Base-by-base conservation (phyloP, 2,797 vertebrate species). In the Streptopelia turtur region DNA sequence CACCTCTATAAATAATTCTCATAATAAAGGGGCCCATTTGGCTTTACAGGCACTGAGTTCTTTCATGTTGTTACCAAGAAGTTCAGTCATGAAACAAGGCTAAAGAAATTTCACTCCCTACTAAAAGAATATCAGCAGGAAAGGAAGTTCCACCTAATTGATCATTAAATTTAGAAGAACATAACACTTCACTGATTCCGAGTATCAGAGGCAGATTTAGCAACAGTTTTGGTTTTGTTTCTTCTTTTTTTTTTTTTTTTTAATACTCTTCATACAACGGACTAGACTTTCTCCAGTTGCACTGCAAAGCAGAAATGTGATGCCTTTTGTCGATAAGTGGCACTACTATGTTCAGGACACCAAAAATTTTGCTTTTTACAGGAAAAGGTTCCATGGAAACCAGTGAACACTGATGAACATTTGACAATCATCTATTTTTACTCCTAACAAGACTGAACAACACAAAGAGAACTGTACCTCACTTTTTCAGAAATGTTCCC, bases 331-430 rank as follows among this genome's bases (percentile, higher is more conserved):
- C 0, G 0, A 8, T 35, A 81, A 81, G 30, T 37, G 17, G 65
- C 0, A 2, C 43, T 27, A 15, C 49, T 18, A 4, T 37, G n/a
- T 31, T 77, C 72, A 70, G 70, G 41, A 76, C 77, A 91, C 24
- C 49, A 72, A 33, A 83, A 83, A 59, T 86, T 66, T 79, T 84
- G 39, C 37, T 92, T 94, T 59, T 82, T 72, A 66, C 11, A 90
- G 66, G 83, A 71, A 49, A 87, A 85, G 12, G n/a, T 94, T 93
- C 93, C 86, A 83, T 88, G 83, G 91, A 94, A 91, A 94, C 90
- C 55, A 82, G 16, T 27, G 39, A 94, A 72, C 35, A 39, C 28
- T 66, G 70, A 90, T 80, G 74, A 95, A 76, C 80, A 82, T 87
- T 84, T 84, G 83, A 90, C 74, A 91, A 11, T 77, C 18, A 56